Base-by-base conservation (phyloP, 2,113 vertebrate genomes). In the Elaphurus davidianus region DNA sequence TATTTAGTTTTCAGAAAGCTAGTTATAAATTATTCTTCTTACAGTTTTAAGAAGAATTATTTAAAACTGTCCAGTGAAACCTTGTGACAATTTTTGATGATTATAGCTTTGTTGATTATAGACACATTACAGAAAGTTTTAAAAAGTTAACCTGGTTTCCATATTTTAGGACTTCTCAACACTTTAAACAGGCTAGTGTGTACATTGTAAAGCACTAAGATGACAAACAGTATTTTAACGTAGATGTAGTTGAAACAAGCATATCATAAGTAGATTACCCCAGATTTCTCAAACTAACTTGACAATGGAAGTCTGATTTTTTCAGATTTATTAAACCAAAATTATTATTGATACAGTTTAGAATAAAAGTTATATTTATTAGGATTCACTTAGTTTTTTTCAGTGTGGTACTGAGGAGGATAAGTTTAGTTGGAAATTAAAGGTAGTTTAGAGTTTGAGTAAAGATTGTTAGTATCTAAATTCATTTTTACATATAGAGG, bases 1-100 rank as follows among this genome's bases (percentile, higher is more conserved):
- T 57, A 45, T 93, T 91, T 95, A 30, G 52, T 95, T 97, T 92
- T 71, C n/a, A 96, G 84, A 94, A 97, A 94, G 30, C 28, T 13
- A 47, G 7, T 91, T 74, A 33, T 85, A 90, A 74, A 55, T 93
- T 89, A 62, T 67, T 92, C 2, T 79, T 85, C 50, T 86, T 90
- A 13, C 19, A 71, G 6, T 27, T 95, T 2, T 85, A 90, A 96
- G 52, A 82, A 88, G 45, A 93, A 81, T 67, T 91, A 13, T 45
- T 55, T 89, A 78, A 84, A 93, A 88, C 11, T 93, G 9, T 87
- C 25, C 40, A 71, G 5, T 95, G 74, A 95, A 94, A 60, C 6
- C 9, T 83, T 93, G 7, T 45, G 7, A 52, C 82, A 33, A 33
- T 30, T 79, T 97, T 90, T 96, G 50, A 19, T 94, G 71, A 74